Percentiles rank a stretch among this genome's conserved stretches.
Evolutionary conservation across 2,113 vertebrate genomes (phyloP).

Genomic region (Pelmatolapia mariae): DNA sequence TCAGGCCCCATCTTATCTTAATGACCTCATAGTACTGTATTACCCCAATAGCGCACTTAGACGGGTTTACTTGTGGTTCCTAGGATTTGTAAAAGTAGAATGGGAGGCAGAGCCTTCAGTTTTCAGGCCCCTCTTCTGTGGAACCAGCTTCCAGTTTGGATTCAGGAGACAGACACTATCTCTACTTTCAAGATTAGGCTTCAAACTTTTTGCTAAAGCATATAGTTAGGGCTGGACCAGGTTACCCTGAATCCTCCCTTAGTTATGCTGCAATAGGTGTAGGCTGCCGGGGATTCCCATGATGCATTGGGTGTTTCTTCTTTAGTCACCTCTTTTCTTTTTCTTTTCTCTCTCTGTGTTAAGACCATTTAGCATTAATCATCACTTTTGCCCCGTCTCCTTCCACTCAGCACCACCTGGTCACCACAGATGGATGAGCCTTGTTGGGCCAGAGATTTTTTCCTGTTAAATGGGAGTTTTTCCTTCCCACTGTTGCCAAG

Average conservation of each 20-base stretch:
- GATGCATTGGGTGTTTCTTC: background rate
- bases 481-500: background rate
- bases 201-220: too few relatives aligned
- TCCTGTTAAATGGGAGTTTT: background rate
- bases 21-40: background rate
- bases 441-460: background rate
- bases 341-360: background rate
- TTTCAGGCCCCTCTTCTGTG: background rate
- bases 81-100: background rate
- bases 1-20: background rate
- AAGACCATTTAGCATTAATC: background rate
- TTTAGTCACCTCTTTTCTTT: background rate
- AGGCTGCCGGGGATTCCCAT: background rate
- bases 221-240: background rate
- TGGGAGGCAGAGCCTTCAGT: background rate
- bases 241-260: background rate
- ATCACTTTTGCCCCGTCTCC: background rate
- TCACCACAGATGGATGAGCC: background rate
- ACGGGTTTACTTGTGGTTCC: background rate
- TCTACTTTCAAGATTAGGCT: background rate
- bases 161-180: background rate
- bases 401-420: background rate
- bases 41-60: background rate
- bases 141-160: background rate
- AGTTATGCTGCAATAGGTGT: fast-evolving